Evolutionary conservation across 2,888 invertebrate genomes (phyloP), one percentile per base, ranked within the genome.

Genomic region (Gasteruption jaculator): DNA sequence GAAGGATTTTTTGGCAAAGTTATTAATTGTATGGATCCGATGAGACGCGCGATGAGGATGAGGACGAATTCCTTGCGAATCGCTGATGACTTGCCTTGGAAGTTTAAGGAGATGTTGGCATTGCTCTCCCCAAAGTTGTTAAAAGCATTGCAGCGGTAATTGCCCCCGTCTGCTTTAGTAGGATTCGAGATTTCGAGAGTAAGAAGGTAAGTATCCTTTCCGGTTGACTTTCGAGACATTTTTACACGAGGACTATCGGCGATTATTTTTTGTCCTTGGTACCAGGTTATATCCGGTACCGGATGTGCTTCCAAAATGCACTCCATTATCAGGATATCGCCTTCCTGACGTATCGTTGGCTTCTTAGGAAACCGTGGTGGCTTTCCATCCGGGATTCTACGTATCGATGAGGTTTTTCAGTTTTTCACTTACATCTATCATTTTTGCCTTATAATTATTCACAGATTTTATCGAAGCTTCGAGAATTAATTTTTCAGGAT

Each of bases 61-160:
- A n/a, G n/a, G n/a, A n/a, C n/a, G n/a, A n/a, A n/a, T n/a, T n/a
- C n/a, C n/a, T n/a, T n/a, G n/a, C n/a, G n/a, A n/a, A n/a, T 49
- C 42, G 51, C 60, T 30, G 16, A 20, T 43, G 60, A 64, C 76
- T 81, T 86, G 92, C 94, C 94, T 89, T 94, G 92, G 80, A 97
- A 94, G 77, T 99, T 99, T 70, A 99, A 88, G 71, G 96, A 93
- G 78, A 99, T 97, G 77, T 97, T 99, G 64, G 99, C 99, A 80
- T 99, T 99, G 78, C 95, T 95, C 81, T 99, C 97, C 74, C 99
- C 99, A 75, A 86, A 88, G 73, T 87, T 84, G 81, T 99, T 99
- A 79, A 94, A 89, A 64, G 97, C 99, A 75, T 96, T 96, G 80
- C 97, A 97, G 70, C 96, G 86, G 80, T 97, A 99, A 75, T 92